Conservation (phyloP, 2,888 invertebrate species). For the Itoplectis maculator region DNA sequence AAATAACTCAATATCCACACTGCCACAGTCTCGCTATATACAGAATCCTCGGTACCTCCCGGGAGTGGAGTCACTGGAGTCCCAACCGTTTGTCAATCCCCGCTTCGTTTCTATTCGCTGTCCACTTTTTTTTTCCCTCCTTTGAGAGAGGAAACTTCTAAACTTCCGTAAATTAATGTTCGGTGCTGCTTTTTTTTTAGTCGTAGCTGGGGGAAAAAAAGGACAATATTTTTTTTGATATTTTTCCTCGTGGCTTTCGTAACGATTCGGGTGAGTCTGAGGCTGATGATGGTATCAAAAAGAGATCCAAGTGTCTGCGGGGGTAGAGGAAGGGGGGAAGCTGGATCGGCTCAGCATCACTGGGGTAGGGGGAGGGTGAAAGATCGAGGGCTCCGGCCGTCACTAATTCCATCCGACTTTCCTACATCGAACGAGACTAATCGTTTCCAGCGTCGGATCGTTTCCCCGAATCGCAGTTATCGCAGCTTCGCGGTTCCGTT, state of each 20-base stretch:
- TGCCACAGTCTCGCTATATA: too few species aligned
- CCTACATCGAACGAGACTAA: conserved; percentile 58
- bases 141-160: not conserved
- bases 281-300: not conserved
- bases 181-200: not conserved
- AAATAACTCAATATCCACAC: conserved; percentile 83
- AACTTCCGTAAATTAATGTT: not conserved
- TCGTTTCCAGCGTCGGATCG: conserved; percentile 58
- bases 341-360: conserved; percentile 14
- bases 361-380: conserved; percentile 10
- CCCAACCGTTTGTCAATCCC: conserved; percentile 62
- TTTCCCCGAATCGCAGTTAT: conserved; percentile 52
- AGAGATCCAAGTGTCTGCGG: not conserved
- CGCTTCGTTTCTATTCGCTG: conserved; percentile 46
- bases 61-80: conserved; percentile 55
- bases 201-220: too few species aligned
- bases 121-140: conserved; percentile 22
- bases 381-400: conserved; percentile 27
- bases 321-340: too few species aligned
- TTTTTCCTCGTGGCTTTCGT: not conserved
- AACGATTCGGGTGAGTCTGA: not conserved
- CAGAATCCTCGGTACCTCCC: conserved; percentile 30
- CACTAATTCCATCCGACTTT: conserved; percentile 59
- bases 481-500: conserved; percentile 11
- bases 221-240: too few species aligned